Evolutionary conservation across 2,888 invertebrate species (phyloP), one percentile per base, ranked within the genome.

Genomic region (Melinaea marsaeus): DNA sequence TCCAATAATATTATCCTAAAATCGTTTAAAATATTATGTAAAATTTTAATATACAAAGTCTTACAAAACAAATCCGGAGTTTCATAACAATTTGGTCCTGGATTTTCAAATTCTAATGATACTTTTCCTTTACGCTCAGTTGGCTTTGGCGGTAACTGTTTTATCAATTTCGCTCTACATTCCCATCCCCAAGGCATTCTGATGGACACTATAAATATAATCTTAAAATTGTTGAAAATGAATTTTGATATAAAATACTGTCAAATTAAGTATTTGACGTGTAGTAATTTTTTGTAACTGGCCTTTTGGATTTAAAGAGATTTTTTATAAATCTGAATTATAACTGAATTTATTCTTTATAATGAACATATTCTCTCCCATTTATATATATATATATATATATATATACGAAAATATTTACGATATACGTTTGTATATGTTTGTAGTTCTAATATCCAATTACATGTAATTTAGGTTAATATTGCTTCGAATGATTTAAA

Each of bases 101-200:
- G 88, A 1, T 67, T 65, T 2, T 51, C 11, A 1, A 55, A 32
- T 56, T 75, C 77, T 2, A 62, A 66, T 2, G 69, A 22, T 55
- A 72, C 67, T 3, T 65, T 47, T 0, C 72, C 71, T 2, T 77
- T 76, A 2, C 76, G 73, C n/a, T 75, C 69, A 0, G 83, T 79
- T 1, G 84, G 82, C 60, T 81, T 83, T 3, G 69, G 32, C 6
- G 82, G 79, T 13, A 78, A 62, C 67, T 89, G 89, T 63, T 86
- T 89, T 32, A 89, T 64, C 51, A 84, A 66, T 66, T 78, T 83
- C 1, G 79, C 69, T 65, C 81, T 78, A 61, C 89, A 89, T 70
- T 84, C 85, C 77, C 79, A 86, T 45, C 86, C 83, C 83, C 79
- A 86, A 55, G 86, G 85, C 88, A 87, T 85, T 47, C 61, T 58